Base-by-base conservation (phyloP, 2,888 invertebrate species). In the Drosophila antonietae region DNA sequence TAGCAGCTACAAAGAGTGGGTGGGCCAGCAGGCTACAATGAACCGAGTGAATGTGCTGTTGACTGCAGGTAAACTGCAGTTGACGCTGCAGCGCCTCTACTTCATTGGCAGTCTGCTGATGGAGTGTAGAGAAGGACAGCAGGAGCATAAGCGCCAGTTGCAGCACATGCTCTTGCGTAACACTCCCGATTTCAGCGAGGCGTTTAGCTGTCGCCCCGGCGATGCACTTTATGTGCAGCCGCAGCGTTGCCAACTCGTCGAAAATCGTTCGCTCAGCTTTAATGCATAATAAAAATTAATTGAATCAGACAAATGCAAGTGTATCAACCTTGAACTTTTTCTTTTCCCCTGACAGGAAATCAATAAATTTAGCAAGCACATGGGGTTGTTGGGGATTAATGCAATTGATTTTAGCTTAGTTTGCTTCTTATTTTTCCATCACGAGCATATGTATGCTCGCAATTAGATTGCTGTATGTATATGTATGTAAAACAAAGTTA, bases 241-340 rank as follows among this genome's bases (percentile, higher is more conserved):
- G 56, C 80, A 77, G 37, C 77, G 62, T 58, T 86, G 89, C 68
- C 71, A 55, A 35, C 59, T 62, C 15, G 31, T 31, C 18, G 56
- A 35, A 33, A 52, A 61, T 49, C 41, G 60, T 61, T 51, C 5
- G 14, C 9, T 20, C 33, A 33, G 44, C 60, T 75, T 77, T 64
- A 67, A 61, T 66, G 66, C 67, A 77, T 72, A 80, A 77, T 71
- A 67, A 77, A 67, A 77, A 64, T 62, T 43, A 20, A 37, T 46
- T 51, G n/a, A 68, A 64, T 35, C 51, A 46, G 58, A 46, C 46
- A 58, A 60, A 64, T 71, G 51, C 15, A 10, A 57, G 44, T 39
- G 65, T 51, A 41, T 70, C 75, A 80, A 84, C 90, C 90, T 91
- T 91, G 90, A 91, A 90, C 88, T 81, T 83, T 87, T 82, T 75